Evolutionary conservation across 2,888 invertebrate genomes (phyloP).

Genomic region (Deroplatys truncata): DNA sequence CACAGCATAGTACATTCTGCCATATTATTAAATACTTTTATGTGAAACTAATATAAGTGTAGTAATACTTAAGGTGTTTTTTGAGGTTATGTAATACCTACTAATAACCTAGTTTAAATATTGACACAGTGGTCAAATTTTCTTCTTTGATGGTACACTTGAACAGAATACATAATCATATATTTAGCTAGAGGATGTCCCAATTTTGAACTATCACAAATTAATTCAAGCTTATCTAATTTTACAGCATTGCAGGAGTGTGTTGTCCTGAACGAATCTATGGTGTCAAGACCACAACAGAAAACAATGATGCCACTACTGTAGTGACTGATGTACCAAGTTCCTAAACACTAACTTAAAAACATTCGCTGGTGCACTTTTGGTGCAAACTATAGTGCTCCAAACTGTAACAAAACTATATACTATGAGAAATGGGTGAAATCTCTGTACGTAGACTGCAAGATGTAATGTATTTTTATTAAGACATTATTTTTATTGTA

Average conservation of each 20-base stretch:
- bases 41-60: too few species aligned
- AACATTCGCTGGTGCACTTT: neutral
- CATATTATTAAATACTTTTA: too few species aligned
- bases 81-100: too few species aligned
- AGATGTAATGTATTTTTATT: neutral
- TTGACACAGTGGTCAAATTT: too few species aligned
- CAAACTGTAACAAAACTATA: neutral
- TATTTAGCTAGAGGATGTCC: too few species aligned
- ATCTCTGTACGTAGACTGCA: neutral
- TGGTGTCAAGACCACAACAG: neutral
- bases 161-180: too few species aligned
- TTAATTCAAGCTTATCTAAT: neutral
- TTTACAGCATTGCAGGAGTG: conserved; percentile 6
- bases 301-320: neutral
- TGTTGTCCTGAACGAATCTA: conserved; percentile 8
- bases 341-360: neutral
- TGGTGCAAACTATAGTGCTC: neutral
- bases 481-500: neutral
- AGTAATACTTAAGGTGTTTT: too few species aligned
- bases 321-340: neutral
- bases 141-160: too few species aligned
- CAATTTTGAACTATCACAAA: too few species aligned
- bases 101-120: too few species aligned
- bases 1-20: too few species aligned
- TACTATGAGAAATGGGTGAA: neutral